Percentiles rank a stretch among this genome's conserved stretches.
Evolutionary conservation across 2,888 invertebrate genomes (phyloP).

Genomic region (Mesorhabditis spiculigera): DNA sequence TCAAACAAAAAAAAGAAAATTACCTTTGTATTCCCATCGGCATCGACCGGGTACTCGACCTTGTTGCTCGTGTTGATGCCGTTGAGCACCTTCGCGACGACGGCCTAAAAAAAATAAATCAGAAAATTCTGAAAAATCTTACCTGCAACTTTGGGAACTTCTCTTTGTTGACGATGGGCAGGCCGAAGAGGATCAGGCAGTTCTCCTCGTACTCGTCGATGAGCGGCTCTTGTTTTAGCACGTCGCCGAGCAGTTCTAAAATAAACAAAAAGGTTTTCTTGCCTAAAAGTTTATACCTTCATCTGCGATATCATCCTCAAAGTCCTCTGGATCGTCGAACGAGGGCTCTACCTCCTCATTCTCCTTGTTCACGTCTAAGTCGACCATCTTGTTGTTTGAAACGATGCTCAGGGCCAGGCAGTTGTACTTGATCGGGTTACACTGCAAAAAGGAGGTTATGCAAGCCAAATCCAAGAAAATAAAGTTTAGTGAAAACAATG

Average conservation of each 20-base stretch:
- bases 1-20: slow-evolving; percentile 14
- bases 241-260: slow-evolving; percentile 80
- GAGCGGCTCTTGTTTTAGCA: slow-evolving; percentile 81
- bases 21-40: slow-evolving; percentile 72
- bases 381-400: slow-evolving; percentile 23
- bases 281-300: slow-evolving; percentile 70
- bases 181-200: slow-evolving; percentile 91
- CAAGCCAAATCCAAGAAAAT: no score
- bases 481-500: no score
- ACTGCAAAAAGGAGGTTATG: no score
- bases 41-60: slow-evolving; percentile 80
- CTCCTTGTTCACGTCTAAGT: slow-evolving; percentile 40
- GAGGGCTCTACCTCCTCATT: slow-evolving; percentile 74
- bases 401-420: not conserved
- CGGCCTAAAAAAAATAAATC: slow-evolving; percentile 14
- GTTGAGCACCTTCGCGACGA: slow-evolving; percentile 66
- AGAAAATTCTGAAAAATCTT: not conserved
- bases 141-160: slow-evolving; percentile 75
- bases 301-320: slow-evolving; percentile 82
- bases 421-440: not conserved
- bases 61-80: slow-evolving; percentile 82
- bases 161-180: slow-evolving; percentile 87
- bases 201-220: slow-evolving; percentile 94
- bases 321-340: slow-evolving; percentile 91
- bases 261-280: not conserved